These are phyloP conservation scores for Xylocopa sonorina DNA, from an alignment of 1,140 invertebrate genomes.

Conservation along the genomic window DNA sequence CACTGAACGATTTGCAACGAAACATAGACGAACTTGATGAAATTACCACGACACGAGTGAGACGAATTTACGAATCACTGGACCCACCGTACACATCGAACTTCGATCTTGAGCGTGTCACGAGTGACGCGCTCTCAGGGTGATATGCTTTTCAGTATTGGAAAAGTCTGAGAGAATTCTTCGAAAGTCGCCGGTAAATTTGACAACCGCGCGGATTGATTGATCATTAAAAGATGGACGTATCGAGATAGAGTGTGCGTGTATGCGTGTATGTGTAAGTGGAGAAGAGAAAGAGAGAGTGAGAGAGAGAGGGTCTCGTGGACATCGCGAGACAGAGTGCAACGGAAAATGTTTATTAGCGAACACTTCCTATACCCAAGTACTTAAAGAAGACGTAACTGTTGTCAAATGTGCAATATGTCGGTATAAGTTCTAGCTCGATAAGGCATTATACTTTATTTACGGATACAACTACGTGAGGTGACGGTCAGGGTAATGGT, in stretches of 20 bases:
- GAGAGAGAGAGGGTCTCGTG: slow-evolving; percentile 19
- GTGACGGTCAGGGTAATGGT: slow-evolving; percentile 36
- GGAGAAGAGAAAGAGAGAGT: slow-evolving; percentile 1
- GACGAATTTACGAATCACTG: slow-evolving; percentile 32
- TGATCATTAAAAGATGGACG: slow-evolving; percentile 27
- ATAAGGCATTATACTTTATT: slow-evolving; percentile 79
- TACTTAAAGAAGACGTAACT: slow-evolving; percentile 80
- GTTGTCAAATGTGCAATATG: slow-evolving; percentile 83
- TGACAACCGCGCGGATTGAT: not conserved
- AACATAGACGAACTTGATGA: slow-evolving; percentile 54
- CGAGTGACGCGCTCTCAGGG: not conserved
- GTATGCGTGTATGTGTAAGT: not conserved
- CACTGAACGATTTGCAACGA: slow-evolving; percentile 61
- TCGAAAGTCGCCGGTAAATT: not conserved
- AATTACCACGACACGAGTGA: slow-evolving; percentile 35
- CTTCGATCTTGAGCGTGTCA: not conserved
- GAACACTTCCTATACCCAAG: slow-evolving; percentile 78
- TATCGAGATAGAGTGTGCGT: not conserved
- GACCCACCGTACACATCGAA: slow-evolving; percentile 51
- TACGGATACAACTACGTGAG: slow-evolving; percentile 58
- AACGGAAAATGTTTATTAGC: slow-evolving; percentile 68
- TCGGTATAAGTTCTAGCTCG: slow-evolving; percentile 77
- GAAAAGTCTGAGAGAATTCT: not conserved
- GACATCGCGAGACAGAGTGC: not conserved
- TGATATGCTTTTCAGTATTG: not conserved